Evolutionary conservation across 2,113 vertebrate genomes (phyloP).

Genomic region (Thunnus maccoyii): DNA sequence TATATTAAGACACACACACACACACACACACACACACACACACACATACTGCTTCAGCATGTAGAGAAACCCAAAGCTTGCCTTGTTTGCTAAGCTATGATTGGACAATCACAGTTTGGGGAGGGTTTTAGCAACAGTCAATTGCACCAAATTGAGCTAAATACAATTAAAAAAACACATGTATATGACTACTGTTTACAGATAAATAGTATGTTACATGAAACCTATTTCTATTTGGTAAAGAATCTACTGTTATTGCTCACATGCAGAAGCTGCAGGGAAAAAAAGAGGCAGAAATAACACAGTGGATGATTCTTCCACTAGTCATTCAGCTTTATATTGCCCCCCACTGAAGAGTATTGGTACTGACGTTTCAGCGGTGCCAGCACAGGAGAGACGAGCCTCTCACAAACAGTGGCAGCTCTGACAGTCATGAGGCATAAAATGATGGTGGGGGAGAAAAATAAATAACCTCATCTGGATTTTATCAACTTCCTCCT

Average conservation of each 20-base stretch:
- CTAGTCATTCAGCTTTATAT: slow-evolving; percentile 37
- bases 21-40: no score
- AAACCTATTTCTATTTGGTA: background rate
- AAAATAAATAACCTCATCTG: slow-evolving; percentile 39
- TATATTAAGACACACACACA: no score
- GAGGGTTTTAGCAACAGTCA: no score
- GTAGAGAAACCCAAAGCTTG: no score
- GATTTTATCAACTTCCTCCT: slow-evolving; percentile 16
- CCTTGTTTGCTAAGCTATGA: no score
- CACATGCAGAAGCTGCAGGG: slow-evolving; percentile 4
- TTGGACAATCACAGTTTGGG: no score
- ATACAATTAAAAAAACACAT: no score
- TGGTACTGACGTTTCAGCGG: slow-evolving; percentile 60
- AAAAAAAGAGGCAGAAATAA: background rate
- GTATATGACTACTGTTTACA: no score
- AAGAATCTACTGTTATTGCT: background rate
- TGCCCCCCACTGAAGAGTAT: slow-evolving; percentile 65
- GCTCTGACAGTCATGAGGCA: slow-evolving; percentile 42
- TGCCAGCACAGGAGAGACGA: background rate
- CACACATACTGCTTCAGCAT: no score
- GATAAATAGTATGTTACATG: no score
- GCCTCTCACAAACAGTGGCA: slow-evolving; percentile 37
- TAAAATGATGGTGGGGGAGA: slow-evolving; percentile 28
- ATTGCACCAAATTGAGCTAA: no score
- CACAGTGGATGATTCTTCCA: background rate